Base-by-base conservation (phyloP, 2,797 vertebrate genomes). In the Emydoidea blandingii region DNA sequence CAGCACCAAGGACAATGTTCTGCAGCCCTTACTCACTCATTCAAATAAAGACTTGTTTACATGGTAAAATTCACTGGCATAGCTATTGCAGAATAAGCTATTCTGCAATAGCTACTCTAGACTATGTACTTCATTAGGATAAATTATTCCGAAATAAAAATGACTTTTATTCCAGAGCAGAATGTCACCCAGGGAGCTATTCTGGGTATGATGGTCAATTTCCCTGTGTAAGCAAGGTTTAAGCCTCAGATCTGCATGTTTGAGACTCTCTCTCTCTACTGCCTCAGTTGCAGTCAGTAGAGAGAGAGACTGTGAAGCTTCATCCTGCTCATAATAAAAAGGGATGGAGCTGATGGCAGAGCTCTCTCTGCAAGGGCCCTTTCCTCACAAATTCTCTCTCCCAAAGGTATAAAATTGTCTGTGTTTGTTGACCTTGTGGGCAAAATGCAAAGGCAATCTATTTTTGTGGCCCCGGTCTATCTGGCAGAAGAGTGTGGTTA, bases 361-460 rank as follows among this genome's bases (percentile, higher is more conserved):
- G 86, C 6, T 47, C 44, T 79, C 65, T 79, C 88, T 89, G 79
- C n/a, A 53, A 93, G 80, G 44, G 59, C 49, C 47, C 89, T 47
- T 94, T 85, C 88, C 65, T 89, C 90, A 87, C 82, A 90, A 82
- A 68, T 76, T 86, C 41, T 79, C 74, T 68, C 91, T 34, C 90
- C 89, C 34, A 85, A 85, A 79, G 25, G 27, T 59, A 59, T 29
- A 12, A 59, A 59, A 59, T 14, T 79, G 86, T 79, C 89, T 86
- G 80, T 5, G 79, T 92, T 91, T 18, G 11, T 76, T 81, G 44
- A 56, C 91, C 93, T 82, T 85, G 37, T 25, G 49, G 93, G 89
- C 88, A 14, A 34, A 21, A 31, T 8, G 96, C 91, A 91, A 95
- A 89, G 52, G 59, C 96, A 92, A 90, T 96, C 88, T 95, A 86